Evolutionary conservation across 1,140 invertebrate species (phyloP).

Genomic region (Telenomus remus): DNA sequence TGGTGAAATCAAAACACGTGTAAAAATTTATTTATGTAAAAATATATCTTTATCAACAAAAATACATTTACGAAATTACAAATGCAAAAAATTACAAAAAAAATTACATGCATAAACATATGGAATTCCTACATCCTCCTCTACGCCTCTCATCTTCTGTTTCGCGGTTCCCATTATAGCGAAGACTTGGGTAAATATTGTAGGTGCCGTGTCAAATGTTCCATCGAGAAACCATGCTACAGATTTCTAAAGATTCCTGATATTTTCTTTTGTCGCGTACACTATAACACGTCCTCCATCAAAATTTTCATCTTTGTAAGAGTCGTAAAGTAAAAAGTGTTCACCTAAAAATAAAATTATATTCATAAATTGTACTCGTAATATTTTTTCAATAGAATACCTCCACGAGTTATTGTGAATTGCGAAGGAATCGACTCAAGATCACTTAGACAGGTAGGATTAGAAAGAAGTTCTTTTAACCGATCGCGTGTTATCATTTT

Average conservation of each 20-base stretch:
- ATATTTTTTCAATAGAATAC: background rate
- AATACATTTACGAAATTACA: no score
- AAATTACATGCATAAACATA: conserved; percentile 9
- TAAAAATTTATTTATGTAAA: no score
- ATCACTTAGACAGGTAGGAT: background rate
- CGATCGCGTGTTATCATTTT: background rate
- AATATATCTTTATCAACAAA: no score
- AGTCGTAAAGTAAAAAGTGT: no score
- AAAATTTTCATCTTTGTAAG: background rate
- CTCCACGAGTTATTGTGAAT: background rate
- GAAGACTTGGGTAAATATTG: conserved; percentile 14
- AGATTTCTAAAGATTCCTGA: conserved; percentile 6
- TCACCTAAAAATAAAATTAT: background rate
- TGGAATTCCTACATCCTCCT: conserved; percentile 12
- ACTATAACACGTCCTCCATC: conserved; percentile 8
- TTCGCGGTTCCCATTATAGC: conserved; percentile 1
- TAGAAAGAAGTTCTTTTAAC: background rate
- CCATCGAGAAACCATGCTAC: conserved; percentile 22
- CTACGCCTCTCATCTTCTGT: conserved; percentile 6
- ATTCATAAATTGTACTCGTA: background rate
- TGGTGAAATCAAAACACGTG: no score
- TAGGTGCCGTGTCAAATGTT: conserved; percentile 7
- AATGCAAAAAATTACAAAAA: no score
- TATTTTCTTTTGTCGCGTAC: conserved; percentile 13
- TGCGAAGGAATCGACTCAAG: background rate